A percentile compares a stretch with the other conserved stretches of the same genome.
Evolutionary conservation across 2,888 invertebrate genomes (phyloP).

Genomic region (Andrena chrysosceles): DNA sequence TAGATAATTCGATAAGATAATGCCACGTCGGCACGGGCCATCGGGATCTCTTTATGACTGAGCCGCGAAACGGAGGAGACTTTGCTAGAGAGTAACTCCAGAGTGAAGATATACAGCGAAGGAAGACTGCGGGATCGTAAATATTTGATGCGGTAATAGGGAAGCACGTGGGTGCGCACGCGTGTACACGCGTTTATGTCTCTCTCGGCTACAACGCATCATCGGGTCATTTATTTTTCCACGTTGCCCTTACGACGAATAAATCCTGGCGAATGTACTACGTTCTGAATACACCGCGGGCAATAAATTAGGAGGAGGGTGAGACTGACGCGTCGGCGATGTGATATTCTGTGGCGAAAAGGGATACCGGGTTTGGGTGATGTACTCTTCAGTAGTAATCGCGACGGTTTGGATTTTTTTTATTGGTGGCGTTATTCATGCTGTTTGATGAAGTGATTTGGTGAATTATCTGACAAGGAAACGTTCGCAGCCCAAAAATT

Average conservation of each 20-base stretch:
- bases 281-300: neutral
- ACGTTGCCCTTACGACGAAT: neutral
- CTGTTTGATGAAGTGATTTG: too few relatives aligned
- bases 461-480: too few relatives aligned
- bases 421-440: neutral
- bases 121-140: slow-evolving; percentile 51
- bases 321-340: neutral
- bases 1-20: slow-evolving; percentile 66
- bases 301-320: slow-evolving; percentile 17
- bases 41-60: slow-evolving; percentile 48
- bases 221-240: slow-evolving; percentile 52
- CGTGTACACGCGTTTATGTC: slow-evolving; percentile 28
- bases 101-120: neutral
- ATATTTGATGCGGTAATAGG: slow-evolving; percentile 54
- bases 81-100: neutral
- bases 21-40: slow-evolving; percentile 23
- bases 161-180: slow-evolving; percentile 42
- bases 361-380: neutral
- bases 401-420: neutral
- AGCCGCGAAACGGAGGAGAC: slow-evolving; percentile 9
- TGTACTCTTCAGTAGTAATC: neutral
- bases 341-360: neutral
- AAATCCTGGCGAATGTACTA: neutral
- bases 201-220: slow-evolving; percentile 33
- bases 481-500: neutral